phyloP scores from a whole-genome alignment of 2,888 invertebrate species.

The Philaethria dido region DNA sequence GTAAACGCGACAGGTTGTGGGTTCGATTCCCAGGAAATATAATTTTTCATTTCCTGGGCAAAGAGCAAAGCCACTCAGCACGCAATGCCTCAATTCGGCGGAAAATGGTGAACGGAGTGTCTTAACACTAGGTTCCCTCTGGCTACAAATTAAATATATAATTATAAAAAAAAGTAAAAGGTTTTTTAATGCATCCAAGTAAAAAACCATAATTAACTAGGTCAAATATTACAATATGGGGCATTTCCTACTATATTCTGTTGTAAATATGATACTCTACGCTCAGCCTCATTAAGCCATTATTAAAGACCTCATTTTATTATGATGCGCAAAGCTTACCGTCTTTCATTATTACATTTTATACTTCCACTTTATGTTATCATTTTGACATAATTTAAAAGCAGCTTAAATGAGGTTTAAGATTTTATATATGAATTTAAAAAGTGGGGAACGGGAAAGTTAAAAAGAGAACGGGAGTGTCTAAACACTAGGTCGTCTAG shows the following conservation, averaged over 20 bases:
- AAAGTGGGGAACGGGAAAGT: no score
- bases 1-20: no score
- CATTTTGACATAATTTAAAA: not conserved
- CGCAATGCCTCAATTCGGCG: no score
- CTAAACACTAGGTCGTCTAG: no score
- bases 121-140: no score
- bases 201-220: not conserved
- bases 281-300: slow-evolving; percentile 18
- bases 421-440: no score
- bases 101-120: no score
- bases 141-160: no score
- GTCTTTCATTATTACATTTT: slow-evolving; percentile 18
- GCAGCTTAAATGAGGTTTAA: not conserved
- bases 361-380: slow-evolving; percentile 1
- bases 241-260: not conserved
- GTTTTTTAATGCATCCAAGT: not conserved
- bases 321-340: slow-evolving; percentile 15
- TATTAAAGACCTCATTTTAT: slow-evolving; percentile 21
- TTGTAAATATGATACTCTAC: slow-evolving; percentile 20
- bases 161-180: not conserved
- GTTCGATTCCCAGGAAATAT: no score
- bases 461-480: no score
- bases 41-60: no score
- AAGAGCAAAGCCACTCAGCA: no score
- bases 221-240: slow-evolving; percentile 2